phyloP scores from a whole-genome alignment of 37 sponge, comb jelly and placozoan species.

The Sycon ciliatum region DNA sequence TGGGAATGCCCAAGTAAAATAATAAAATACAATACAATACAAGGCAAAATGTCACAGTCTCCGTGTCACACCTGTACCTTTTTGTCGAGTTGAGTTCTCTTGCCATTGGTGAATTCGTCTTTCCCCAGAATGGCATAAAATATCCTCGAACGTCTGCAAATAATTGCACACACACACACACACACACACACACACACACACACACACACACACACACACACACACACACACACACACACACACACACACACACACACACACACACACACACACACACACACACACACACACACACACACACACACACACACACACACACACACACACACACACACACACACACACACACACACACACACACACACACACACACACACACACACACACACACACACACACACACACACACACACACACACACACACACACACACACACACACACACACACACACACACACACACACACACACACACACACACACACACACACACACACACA shows the following conservation, averaged over 20 bases:
- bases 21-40: too few relatives aligned
- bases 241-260: constrained; percentile 5
- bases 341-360: constrained; percentile 5
- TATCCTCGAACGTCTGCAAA: too few relatives aligned
- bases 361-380: constrained; percentile 5
- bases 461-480: constrained; percentile 5
- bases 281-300: constrained; percentile 5
- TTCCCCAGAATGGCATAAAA: too few relatives aligned
- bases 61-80: too few relatives aligned
- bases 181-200: constrained; percentile 5
- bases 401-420: constrained; percentile 5
- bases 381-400: constrained; percentile 5
- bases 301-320: constrained; percentile 5
- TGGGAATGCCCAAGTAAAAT: too few relatives aligned
- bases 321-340: constrained; percentile 5
- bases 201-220: constrained; percentile 5
- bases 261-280: constrained; percentile 5
- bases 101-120: too few relatives aligned
- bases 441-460: constrained; percentile 5
- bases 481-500: constrained; percentile 5
- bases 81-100: too few relatives aligned
- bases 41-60: too few relatives aligned
- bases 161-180: not conserved
- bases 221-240: constrained; percentile 5
- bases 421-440: constrained; percentile 5